Conservation (phyloP, 2,888 invertebrate genomes). For the Temnothorax unifasciatus region DNA sequence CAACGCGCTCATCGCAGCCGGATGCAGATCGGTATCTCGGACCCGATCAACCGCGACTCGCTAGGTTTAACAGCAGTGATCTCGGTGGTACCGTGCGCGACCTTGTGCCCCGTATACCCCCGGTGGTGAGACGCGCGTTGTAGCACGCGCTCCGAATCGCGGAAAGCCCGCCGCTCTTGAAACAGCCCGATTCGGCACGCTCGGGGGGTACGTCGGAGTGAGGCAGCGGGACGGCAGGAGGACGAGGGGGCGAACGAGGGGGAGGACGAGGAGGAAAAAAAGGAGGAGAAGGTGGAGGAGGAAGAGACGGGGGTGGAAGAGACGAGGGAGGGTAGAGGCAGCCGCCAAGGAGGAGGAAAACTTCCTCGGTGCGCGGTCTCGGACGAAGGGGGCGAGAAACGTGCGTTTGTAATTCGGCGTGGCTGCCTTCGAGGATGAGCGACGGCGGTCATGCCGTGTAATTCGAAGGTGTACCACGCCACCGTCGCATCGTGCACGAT, state of each 20-base stretch:
- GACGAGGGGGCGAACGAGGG: conserved; percentile 14
- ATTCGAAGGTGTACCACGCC: conserved; percentile 74
- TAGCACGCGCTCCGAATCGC: conserved; percentile 20
- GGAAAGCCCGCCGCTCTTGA: conserved; percentile 12
- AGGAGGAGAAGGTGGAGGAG: not conserved
- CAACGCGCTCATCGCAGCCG: conserved; percentile 22
- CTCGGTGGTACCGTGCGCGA: conserved; percentile 26
- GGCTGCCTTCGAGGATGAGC: conserved; percentile 64
- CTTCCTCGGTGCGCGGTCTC: conserved; percentile 31
- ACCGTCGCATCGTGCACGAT: conserved; percentile 66
- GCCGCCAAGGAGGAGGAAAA: conserved; percentile 40
- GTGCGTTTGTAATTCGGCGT: conserved; percentile 54
- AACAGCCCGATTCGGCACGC: conserved; percentile 21
- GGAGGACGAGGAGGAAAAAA: conserved; percentile 33
- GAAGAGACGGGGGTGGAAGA: conserved; percentile 7
- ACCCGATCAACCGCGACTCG: conserved; percentile 12
- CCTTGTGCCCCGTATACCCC: not conserved
- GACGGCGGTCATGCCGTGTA: conserved; percentile 82
- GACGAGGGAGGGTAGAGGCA: conserved; percentile 55
- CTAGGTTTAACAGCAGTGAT: not conserved
- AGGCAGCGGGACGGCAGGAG: conserved; percentile 3
- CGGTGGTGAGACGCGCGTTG: not conserved
- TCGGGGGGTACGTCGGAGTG: conserved; percentile 31
- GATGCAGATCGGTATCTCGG: conserved; percentile 21
- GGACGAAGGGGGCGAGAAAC: conserved; percentile 43